Evolutionary conservation across 2,797 vertebrate genomes (phyloP).

Genomic region (Scolopax rusticola): DNA sequence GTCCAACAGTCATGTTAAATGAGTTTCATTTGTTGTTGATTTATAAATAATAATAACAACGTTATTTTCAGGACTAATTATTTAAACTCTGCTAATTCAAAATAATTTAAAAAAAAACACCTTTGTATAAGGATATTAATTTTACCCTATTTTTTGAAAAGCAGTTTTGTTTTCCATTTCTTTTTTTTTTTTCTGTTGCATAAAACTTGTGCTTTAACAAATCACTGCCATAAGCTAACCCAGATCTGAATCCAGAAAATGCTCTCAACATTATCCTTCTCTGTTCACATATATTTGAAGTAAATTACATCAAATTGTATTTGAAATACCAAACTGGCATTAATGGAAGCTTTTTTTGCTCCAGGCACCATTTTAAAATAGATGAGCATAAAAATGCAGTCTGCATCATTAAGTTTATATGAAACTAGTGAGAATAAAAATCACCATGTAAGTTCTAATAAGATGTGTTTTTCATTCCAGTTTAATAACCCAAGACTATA

Average conservation of each 20-base stretch:
- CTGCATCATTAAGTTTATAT: slow-evolving; percentile 90
- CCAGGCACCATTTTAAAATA: slow-evolving; percentile 89
- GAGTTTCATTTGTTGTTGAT: slow-evolving; percentile 13
- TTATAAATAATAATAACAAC: slow-evolving; percentile 36
- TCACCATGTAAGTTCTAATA: slow-evolving; percentile 89
- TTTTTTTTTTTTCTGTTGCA: not conserved
- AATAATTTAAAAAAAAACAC: not conserved
- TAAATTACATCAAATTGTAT: slow-evolving; percentile 89
- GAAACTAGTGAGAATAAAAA: slow-evolving; percentile 90
- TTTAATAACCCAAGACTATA: slow-evolving; percentile 90
- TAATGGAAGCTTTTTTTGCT: slow-evolving; percentile 86
- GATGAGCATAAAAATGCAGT: slow-evolving; percentile 88
- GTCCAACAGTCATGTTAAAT: not conserved
- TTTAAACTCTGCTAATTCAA: not conserved
- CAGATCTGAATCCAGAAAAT: slow-evolving; percentile 79
- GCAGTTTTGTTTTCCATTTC: slow-evolving; percentile 13
- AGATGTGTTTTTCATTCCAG: slow-evolving; percentile 90
- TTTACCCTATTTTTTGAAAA: slow-evolving; percentile 55
- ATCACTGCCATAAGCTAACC: slow-evolving; percentile 77
- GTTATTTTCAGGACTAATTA: not conserved
- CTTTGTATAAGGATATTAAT: not conserved
- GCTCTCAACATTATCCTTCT: slow-evolving; percentile 80
- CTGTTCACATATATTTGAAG: slow-evolving; percentile 86
- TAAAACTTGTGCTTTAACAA: slow-evolving; percentile 76
- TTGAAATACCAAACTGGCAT: slow-evolving; percentile 89